Evolutionary conservation across 2,888 invertebrate genomes (phyloP).

Genomic region (Tipula confusa): DNA sequence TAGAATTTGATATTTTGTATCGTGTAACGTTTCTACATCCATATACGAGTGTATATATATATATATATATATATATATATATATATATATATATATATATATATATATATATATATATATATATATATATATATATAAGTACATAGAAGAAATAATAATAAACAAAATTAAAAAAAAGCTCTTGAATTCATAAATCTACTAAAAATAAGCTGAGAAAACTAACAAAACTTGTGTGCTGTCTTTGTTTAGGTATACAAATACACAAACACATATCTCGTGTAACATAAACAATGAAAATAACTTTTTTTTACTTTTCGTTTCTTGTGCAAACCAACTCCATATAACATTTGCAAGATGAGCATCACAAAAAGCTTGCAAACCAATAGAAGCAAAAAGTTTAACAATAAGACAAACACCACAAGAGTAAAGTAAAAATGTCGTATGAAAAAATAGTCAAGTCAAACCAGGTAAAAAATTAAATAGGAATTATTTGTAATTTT

Average conservation of each 20-base stretch:
- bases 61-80: background rate
- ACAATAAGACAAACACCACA: constrained; percentile 8
- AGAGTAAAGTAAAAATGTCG: background rate
- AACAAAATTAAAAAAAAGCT: background rate
- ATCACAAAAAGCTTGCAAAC: background rate
- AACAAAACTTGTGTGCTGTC: constrained; percentile 14
- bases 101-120: no score
- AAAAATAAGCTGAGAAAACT: background rate
- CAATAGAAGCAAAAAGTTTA: background rate
- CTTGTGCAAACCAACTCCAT: background rate
- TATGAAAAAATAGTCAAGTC: background rate
- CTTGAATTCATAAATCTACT: background rate
- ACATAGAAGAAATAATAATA: background rate
- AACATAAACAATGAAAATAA: constrained; percentile 3
- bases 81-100: background rate
- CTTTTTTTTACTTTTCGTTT: background rate
- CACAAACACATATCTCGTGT: background rate
- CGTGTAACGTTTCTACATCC: background rate
- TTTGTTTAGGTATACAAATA: background rate
- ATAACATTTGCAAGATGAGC: background rate
- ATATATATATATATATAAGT: background rate
- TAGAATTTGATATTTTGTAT: background rate
- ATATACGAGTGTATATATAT: background rate
- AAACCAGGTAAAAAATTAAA: constrained; percentile 20
- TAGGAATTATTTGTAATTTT: background rate